Evolutionary conservation across 2,797 vertebrate species (phyloP).

Genomic region (Paratrypauchen microcephalus): DNA sequence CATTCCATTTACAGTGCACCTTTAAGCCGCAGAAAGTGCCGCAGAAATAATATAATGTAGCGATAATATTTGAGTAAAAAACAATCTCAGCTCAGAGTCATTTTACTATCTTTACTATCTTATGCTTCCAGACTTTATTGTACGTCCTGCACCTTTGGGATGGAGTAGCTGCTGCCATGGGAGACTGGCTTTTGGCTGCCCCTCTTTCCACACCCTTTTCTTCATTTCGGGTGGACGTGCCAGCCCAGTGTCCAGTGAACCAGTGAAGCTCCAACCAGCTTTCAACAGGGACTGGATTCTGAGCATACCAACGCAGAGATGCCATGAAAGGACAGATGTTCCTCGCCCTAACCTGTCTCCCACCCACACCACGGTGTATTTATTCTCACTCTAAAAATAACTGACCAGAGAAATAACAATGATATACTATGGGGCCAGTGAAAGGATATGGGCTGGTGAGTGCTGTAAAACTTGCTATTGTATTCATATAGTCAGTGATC

Average conservation of each 20-base stretch:
- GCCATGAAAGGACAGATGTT: constrained; percentile 77
- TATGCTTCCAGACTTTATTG: not conserved
- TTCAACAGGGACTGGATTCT: constrained; percentile 74
- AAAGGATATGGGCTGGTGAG: constrained; percentile 44
- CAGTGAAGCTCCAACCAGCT: constrained; percentile 74
- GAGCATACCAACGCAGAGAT: constrained; percentile 75
- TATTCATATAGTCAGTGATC: constrained; percentile 14
- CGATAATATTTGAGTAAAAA: too few relatives aligned
- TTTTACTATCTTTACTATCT: not conserved
- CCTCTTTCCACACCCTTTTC: constrained; percentile 40
- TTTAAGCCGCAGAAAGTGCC: too few relatives aligned
- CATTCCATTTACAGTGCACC: too few relatives aligned
- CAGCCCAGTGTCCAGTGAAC: constrained; percentile 80
- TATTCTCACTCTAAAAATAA: constrained; percentile 77
- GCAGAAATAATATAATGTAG: too few relatives aligned
- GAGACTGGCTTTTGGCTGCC: constrained; percentile 44
- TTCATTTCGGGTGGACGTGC: constrained; percentile 80
- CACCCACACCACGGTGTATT: constrained; percentile 68
- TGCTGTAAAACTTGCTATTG: constrained; percentile 47
- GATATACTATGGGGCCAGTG: constrained; percentile 50
- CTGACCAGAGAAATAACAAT: constrained; percentile 57
- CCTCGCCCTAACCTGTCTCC: constrained; percentile 55
- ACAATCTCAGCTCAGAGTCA: too few relatives aligned
- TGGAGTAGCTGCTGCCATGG: constrained; percentile 38
- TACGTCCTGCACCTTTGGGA: constrained; percentile 46